Percentiles rank a stretch among this genome's conserved stretches.
These are phyloP conservation scores for Oreohelix idahoensis DNA, from an alignment of 1,140 invertebrate species.

Conservation along the genomic window DNA sequence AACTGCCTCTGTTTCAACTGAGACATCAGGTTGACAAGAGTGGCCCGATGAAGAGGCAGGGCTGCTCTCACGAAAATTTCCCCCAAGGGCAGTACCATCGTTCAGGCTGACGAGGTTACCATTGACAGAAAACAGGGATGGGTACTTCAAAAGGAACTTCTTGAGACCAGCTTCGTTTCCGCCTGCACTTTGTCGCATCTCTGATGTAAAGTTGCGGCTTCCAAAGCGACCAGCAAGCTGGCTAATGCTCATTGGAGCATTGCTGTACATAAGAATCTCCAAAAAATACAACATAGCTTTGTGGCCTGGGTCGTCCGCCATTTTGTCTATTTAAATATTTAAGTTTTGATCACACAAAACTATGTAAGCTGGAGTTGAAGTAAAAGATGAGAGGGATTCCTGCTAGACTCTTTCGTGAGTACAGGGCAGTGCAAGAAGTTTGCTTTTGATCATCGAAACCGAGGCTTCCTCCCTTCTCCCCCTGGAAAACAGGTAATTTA, in stretches of 20 bases:
- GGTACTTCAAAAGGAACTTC: constrained; percentile 73
- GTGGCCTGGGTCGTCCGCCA: constrained; percentile 73
- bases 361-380: background rate
- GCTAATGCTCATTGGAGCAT: constrained; percentile 69
- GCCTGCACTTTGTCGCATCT: constrained; percentile 73
- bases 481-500: constrained; percentile 32
- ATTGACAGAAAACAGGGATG: constrained; percentile 73
- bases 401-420: background rate
- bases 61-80: constrained; percentile 67
- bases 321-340: constrained; percentile 44
- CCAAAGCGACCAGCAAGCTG: constrained; percentile 73
- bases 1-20: constrained; percentile 73
- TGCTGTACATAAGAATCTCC: constrained; percentile 73
- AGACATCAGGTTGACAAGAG: constrained; percentile 66
- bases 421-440: constrained; percentile 27
- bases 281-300: constrained; percentile 74
- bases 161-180: constrained; percentile 73
- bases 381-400: background rate
- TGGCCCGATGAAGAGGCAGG: constrained; percentile 64
- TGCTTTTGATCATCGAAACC: constrained; percentile 37
- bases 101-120: constrained; percentile 70
- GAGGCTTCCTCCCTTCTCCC: constrained; percentile 22
- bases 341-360: background rate
- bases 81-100: constrained; percentile 68
- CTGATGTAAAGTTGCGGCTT: constrained; percentile 72